These are phyloP conservation scores for Baccha elongata DNA, from an alignment of 2,888 invertebrate genomes.

Conservation along the genomic window DNA sequence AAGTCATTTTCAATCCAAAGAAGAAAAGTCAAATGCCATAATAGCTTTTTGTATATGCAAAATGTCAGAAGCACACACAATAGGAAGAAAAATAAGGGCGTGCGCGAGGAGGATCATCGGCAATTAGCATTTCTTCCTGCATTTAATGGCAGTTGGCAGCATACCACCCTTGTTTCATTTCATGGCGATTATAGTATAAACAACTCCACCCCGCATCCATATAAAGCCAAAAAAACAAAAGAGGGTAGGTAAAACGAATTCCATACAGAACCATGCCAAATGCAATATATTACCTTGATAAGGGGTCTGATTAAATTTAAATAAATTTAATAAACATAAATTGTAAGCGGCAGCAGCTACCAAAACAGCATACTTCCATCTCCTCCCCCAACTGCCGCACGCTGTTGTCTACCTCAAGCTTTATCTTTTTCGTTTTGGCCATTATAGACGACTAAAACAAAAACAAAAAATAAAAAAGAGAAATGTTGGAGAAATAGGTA, in stretches of 20 bases:
- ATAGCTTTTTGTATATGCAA: constrained; percentile 42
- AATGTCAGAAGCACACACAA: constrained; percentile 41
- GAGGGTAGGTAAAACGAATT: constrained; percentile 57
- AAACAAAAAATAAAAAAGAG: constrained; percentile 58
- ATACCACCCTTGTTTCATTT: constrained; percentile 72
- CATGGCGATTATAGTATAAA: constrained; percentile 66
- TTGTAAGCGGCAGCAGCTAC: constrained; percentile 77
- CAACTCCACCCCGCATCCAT: constrained; percentile 15
- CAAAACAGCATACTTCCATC: constrained; percentile 37
- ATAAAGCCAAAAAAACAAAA: constrained; percentile 20
- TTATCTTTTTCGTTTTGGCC: constrained; percentile 56
- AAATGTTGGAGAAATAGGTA: constrained; percentile 38
- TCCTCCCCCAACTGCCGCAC: constrained; percentile 29
- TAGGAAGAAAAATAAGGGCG: constrained; percentile 60
- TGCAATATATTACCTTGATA: constrained; percentile 74
- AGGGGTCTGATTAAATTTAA: constrained; percentile 81
- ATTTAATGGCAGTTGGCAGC: constrained; percentile 74
- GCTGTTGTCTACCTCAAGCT: constrained; percentile 69
- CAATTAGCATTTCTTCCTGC: constrained; percentile 76
- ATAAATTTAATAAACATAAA: constrained; percentile 82
- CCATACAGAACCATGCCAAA: constrained; percentile 71
- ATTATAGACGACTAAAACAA: constrained; percentile 59
- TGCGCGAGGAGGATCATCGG: constrained; percentile 73
- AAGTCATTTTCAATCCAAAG: constrained; percentile 19
- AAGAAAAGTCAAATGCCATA: constrained; percentile 49